Conservation (phyloP, 2,888 invertebrate genomes). For the Subacronicta megacephala region DNA sequence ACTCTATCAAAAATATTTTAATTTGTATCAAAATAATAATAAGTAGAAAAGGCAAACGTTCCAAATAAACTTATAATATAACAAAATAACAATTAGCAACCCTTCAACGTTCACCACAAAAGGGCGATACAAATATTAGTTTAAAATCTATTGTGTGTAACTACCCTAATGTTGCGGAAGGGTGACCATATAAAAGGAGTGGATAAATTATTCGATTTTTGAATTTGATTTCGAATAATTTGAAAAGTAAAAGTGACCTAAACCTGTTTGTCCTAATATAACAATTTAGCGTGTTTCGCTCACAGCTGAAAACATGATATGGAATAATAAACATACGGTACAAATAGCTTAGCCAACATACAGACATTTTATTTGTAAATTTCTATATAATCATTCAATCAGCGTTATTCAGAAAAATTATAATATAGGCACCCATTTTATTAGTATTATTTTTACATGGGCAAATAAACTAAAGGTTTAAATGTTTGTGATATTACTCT, state of each 20-base stretch:
- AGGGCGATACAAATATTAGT: conserved; percentile 56
- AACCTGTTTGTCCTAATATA: too few species aligned
- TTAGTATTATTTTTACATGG: too few species aligned
- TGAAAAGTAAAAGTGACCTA: conserved; percentile 1
- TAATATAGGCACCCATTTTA: too few species aligned
- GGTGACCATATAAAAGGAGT: conserved; percentile 27
- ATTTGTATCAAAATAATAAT: conserved; percentile 40
- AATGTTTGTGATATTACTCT: too few species aligned
- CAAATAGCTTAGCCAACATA: too few species aligned
- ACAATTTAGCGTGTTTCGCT: too few species aligned
- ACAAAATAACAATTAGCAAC: conserved; percentile 72
- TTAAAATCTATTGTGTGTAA: conserved; percentile 54
- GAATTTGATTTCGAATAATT: conserved; percentile 8
- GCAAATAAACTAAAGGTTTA: too few species aligned
- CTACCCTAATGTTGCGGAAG: conserved; percentile 57
- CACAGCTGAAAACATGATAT: background rate
- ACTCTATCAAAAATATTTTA: conserved; percentile 31
- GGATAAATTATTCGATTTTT: conserved; percentile 27
- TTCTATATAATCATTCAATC: too few species aligned
- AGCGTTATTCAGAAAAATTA: too few species aligned
- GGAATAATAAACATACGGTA: background rate
- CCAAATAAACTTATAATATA: conserved; percentile 56
- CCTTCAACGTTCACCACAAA: conserved; percentile 54
- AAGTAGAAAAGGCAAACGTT: conserved; percentile 62
- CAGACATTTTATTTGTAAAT: too few species aligned